Conservation (phyloP, 1,140 invertebrate genomes). For the Drosophila subpulchrella region DNA sequence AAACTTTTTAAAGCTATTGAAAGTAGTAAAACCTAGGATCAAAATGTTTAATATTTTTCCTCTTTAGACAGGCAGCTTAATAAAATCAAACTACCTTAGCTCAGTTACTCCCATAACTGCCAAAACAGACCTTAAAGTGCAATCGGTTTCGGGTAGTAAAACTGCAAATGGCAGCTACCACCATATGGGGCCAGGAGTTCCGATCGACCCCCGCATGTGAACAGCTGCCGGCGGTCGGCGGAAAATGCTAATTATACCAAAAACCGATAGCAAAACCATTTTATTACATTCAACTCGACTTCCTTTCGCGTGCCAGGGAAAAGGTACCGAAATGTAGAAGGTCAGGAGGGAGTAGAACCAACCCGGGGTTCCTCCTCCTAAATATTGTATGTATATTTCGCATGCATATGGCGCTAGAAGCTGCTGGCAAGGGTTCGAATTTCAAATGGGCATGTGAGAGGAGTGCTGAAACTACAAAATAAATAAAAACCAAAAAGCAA, state of each 20-base stretch:
- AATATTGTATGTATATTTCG: conserved; percentile 39
- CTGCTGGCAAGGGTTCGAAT: conserved; percentile 12
- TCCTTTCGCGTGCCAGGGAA: conserved; percentile 51
- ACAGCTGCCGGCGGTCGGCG: conserved; percentile 60
- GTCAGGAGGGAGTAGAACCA: background rate
- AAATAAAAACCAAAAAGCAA: conserved; percentile 11
- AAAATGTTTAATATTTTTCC: no score
- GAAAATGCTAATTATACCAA: conserved; percentile 66
- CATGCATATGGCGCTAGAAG: conserved; percentile 56
- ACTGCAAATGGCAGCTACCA: background rate
- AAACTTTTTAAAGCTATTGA: no score
- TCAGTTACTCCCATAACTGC: background rate
- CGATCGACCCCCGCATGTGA: background rate
- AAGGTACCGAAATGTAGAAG: no score
- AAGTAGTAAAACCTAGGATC: no score
- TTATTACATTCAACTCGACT: conserved; percentile 55
- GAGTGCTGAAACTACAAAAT: conserved; percentile 40
- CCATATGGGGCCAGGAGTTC: conserved; percentile 10
- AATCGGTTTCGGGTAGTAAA: conserved; percentile 10
- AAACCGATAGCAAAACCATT: conserved; percentile 52
- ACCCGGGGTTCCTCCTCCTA: background rate
- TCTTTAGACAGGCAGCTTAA: background rate
- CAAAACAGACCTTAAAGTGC: background rate
- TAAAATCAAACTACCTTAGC: background rate
- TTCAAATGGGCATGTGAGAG: conserved; percentile 22